Percentiles rank a stretch among this genome's conserved stretches.
These are phyloP conservation scores for Cervus canadensis DNA, from an alignment of 2,113 vertebrate genomes.

Conservation along the genomic window DNA sequence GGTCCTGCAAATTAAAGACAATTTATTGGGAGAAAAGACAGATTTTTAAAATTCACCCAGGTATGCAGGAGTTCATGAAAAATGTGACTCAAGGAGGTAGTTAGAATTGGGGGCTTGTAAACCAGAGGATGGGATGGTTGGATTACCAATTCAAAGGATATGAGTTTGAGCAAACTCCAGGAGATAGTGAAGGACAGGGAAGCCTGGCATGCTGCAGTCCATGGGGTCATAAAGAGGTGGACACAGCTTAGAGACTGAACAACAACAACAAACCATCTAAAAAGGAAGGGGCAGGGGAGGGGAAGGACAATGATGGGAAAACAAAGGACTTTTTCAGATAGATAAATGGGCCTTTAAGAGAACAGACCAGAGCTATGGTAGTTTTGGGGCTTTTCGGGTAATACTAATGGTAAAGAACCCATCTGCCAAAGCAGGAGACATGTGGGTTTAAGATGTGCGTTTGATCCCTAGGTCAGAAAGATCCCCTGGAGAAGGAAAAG, in stretches of 20 bases:
- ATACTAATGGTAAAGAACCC: background rate
- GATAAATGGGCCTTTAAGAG: background rate
- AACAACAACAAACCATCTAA: background rate
- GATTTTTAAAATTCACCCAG: background rate
- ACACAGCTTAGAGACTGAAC: background rate
- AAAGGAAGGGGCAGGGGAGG: background rate
- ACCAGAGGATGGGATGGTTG: background rate
- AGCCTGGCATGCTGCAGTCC: background rate
- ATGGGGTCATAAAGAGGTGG: fast-evolving
- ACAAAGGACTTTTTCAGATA: background rate
- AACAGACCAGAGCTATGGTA: background rate
- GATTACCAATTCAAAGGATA: background rate
- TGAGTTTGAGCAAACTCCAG: background rate
- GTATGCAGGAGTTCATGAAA: background rate
- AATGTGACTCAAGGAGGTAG: background rate
- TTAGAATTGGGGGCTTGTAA: too few relatives aligned
- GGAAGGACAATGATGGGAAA: background rate
- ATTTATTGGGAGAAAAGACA: background rate
- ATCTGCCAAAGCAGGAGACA: background rate
- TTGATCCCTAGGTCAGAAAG: background rate
- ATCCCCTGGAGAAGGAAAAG: background rate
- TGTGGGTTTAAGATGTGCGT: background rate
- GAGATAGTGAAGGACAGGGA: background rate
- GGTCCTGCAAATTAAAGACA: background rate
- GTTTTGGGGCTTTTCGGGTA: background rate